These are phyloP conservation scores for Drosophila insularis DNA, from an alignment of 1,140 invertebrate genomes.

Conservation along the genomic window DNA sequence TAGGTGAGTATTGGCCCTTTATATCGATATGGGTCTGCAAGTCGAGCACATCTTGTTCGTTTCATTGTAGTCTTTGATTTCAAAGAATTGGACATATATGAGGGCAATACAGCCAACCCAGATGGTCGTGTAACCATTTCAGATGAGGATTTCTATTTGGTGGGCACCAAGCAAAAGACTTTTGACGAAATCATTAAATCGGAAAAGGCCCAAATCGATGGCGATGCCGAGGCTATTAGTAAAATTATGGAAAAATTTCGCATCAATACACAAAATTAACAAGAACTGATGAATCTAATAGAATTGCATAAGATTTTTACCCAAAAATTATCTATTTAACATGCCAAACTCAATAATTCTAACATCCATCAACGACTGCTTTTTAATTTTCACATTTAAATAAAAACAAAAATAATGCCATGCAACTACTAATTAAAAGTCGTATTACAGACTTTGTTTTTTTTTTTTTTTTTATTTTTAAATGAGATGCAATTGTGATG, in stretches of 20 bases:
- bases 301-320: not conserved
- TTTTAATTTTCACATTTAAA: not conserved
- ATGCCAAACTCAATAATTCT: not conserved
- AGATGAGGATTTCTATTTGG: constrained; percentile 75
- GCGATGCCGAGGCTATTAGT: constrained; percentile 69
- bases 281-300: not conserved
- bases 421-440: too few species aligned
- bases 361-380: constrained; percentile 4
- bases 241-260: constrained; percentile 79
- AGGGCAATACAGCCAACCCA: constrained; percentile 53
- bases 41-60: constrained; percentile 33
- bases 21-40: not conserved
- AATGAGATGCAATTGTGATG: too few species aligned
- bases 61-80: constrained; percentile 77
- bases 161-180: constrained; percentile 68
- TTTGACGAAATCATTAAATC: constrained; percentile 66
- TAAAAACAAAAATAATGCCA: not conserved
- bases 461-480: too few species aligned
- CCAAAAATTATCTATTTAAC: too few species aligned
- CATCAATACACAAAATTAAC: constrained; percentile 54
- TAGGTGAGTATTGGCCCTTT: constrained; percentile 56
- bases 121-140: constrained; percentile 71
- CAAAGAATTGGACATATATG: constrained; percentile 79
- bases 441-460: too few species aligned
- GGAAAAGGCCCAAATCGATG: constrained; percentile 67